A percentile compares a stretch with the other conserved stretches of the same genome.
Conservation (phyloP, 2,797 vertebrate species). For the Rhyacichthys aspro region DNA sequence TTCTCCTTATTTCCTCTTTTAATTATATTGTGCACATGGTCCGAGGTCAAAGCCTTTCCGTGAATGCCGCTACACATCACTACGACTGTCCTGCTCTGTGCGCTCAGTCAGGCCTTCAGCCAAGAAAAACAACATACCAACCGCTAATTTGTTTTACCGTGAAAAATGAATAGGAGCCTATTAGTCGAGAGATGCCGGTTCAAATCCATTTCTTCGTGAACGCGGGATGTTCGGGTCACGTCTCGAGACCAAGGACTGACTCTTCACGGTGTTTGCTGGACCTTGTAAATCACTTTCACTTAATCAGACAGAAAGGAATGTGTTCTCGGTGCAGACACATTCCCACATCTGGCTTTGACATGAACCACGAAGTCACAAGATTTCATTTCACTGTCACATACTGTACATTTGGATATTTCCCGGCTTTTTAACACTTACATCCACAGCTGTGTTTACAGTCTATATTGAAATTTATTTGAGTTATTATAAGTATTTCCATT, state of each 20-base stretch:
- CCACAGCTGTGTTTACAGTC: not conserved
- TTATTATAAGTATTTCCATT: not conserved
- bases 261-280: constrained; percentile 21
- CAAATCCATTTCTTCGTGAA: constrained; percentile 43
- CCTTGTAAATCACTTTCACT: constrained; percentile 23
- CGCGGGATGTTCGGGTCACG: constrained; percentile 17
- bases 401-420: not conserved
- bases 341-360: constrained; percentile 14
- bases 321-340: constrained; percentile 25
- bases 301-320: constrained; percentile 25
- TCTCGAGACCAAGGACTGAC: constrained; percentile 8
- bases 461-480: too few relatives aligned
- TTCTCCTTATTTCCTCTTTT: constrained; percentile 35
- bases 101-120: constrained; percentile 4
- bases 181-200: constrained; percentile 13
- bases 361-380: constrained; percentile 28
- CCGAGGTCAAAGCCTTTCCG: constrained; percentile 20
- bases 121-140: constrained; percentile 64
- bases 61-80: not conserved
- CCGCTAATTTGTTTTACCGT: constrained; percentile 44
- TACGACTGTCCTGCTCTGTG: not conserved
- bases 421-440: not conserved
- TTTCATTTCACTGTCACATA: constrained; percentile 2
- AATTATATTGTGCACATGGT: constrained; percentile 47
- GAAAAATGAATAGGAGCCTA: constrained; percentile 41